A percentile compares a stretch with the other conserved stretches of the same genome.
phyloP scores from a whole-genome alignment of 2,797 vertebrate species.

The Geotrypetes seraphini region DNA sequence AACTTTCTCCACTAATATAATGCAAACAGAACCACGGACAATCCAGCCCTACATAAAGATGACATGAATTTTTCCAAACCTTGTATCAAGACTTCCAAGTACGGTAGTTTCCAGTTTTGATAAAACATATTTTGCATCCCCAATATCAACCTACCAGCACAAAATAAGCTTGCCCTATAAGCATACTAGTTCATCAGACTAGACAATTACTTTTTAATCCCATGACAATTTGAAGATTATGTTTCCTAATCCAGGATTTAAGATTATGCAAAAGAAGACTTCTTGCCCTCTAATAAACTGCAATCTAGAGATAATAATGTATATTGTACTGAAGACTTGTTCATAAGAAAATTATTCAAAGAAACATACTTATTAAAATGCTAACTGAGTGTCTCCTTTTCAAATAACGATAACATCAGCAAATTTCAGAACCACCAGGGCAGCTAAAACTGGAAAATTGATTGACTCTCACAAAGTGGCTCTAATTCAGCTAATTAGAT shows the following conservation, averaged over 20 bases:
- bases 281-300: constrained; percentile 18
- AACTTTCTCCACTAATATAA: too few species aligned
- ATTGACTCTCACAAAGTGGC: constrained; percentile 48
- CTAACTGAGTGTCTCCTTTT: constrained; percentile 31
- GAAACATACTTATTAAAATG: constrained; percentile 49
- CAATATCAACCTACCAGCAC: too few species aligned
- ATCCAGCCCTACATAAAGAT: too few species aligned
- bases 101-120: too few species aligned
- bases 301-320: constrained; percentile 38
- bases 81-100: too few species aligned
- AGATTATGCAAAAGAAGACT: constrained; percentile 20
- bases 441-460: constrained; percentile 48
- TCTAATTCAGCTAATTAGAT: constrained; percentile 59
- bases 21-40: too few species aligned
- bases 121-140: too few species aligned
- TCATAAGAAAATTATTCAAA: constrained; percentile 16
- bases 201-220: constrained; percentile 31
- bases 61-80: too few species aligned
- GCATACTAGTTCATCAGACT: constrained; percentile 11
- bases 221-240: constrained; percentile 6
- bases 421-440: constrained; percentile 49
- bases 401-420: constrained; percentile 58
- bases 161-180: constrained; percentile 7
- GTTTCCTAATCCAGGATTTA: constrained; percentile 25
- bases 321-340: constrained; percentile 23